Evolutionary conservation across 1,140 invertebrate species (phyloP), one percentile per base, ranked within the genome.

Genomic region (Ceratina calcarata): DNA sequence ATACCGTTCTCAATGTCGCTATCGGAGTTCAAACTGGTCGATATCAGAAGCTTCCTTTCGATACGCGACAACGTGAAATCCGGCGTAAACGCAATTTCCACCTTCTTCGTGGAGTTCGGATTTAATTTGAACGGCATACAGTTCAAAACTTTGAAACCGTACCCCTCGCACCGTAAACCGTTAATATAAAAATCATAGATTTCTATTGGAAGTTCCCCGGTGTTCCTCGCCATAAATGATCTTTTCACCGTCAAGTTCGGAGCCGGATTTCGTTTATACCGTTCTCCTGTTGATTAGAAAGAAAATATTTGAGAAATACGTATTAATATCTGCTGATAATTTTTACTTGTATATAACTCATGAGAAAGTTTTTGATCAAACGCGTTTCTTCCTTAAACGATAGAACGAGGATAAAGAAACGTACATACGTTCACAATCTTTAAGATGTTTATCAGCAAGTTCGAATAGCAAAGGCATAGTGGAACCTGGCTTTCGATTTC

Each of bases 81-180:
- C 10, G 98, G 96, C 0, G 97, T 97, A 91, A 98, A 99, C 72
- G 97, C 96, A 84, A 99, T 97, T 87, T 99, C 97, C 45, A 99
- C 95, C 90, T 96, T 96, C 85, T 94, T 95, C n/a, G 96, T 96
- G 13, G 94, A 95, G 92, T 99, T 98, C 18, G 98, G 97, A 72
- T 93, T 92, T 55, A 99, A 93, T 58, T 95, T 93, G 90, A 99
- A 98, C 13, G 96, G 95, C 32, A 94, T 93, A 92, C 98, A 99
- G 86, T 98, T 96, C 24, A 98, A 92, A 22, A 98, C 95, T 89
- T 95, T 95, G 89, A 98, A 99, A 13, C 98, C 98, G 90, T 96
- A 97, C 4, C 97, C 97, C 92, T 97, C 96, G 89, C 98, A 99
- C 0, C 93, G 90, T 37, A 95, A 92, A 49, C 95, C 95, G 86